These are phyloP conservation scores for Micromussa lordhowensis DNA, from an alignment of 92 coral and sea anemone genomes.

Conservation along the genomic window DNA sequence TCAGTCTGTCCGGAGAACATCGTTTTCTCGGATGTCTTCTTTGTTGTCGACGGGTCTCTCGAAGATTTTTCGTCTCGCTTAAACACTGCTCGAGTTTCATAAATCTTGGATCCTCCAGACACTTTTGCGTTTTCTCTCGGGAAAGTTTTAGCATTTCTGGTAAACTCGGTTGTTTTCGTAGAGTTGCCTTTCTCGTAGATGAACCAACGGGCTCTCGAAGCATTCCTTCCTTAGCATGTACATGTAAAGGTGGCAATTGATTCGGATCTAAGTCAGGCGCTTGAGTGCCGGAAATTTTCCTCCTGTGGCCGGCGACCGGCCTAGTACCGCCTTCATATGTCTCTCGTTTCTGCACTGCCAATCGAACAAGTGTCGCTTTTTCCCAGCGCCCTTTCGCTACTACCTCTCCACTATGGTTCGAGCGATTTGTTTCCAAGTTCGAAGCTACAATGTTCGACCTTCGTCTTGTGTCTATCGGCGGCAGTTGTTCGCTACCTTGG, in stretches of 20 bases:
- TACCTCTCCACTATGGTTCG: conserved; percentile 20
- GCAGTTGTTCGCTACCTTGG: conserved; percentile 45
- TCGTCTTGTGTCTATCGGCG: conserved; percentile 56
- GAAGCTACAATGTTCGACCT: conserved; percentile 28
- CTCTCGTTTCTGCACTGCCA: conserved; percentile 73
- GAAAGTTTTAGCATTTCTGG: conserved; percentile 84
- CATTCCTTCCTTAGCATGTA: conserved; percentile 22
- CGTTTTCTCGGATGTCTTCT: conserved; percentile 16
- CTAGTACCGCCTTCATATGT: conserved; percentile 14
- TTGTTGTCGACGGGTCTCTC: not conserved
- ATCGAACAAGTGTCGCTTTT: conserved; percentile 78
- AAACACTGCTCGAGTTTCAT: conserved; percentile 76
- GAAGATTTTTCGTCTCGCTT: conserved; percentile 27
- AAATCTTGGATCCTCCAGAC: conserved; percentile 85
- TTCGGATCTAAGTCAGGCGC: not conserved
- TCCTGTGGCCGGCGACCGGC: not conserved
- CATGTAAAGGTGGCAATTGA: conserved; percentile 47
- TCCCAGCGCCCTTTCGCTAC: conserved; percentile 79
- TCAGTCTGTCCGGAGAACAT: not conserved
- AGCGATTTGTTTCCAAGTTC: conserved; percentile 25
- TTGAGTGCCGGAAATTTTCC: not conserved
- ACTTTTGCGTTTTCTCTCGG: conserved; percentile 73
- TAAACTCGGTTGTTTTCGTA: conserved; percentile 62
- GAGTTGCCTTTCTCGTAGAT: conserved; percentile 17
- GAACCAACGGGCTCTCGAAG: not conserved